Evolutionary conservation across 2,888 invertebrate species (phyloP), one percentile per base, ranked within the genome.

Genomic region (Drosophila anomalata): DNA sequence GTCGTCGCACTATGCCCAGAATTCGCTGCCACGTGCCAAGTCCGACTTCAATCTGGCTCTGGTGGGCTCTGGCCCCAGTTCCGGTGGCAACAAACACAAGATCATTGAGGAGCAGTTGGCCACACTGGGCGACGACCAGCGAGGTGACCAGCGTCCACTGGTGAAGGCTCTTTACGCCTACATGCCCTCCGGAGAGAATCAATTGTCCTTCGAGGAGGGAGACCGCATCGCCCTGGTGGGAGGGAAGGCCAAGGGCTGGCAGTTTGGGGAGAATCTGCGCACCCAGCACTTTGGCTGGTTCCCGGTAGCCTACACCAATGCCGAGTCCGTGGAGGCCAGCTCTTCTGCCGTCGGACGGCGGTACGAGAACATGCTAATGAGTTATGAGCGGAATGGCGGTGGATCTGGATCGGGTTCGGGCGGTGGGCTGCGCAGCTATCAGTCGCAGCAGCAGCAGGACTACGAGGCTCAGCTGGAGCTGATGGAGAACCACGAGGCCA

Each of bases 251-350:
- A 98, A 98, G 91, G 98, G 98, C 24, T 98, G 98, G 98, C 98
- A 98, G 92, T 98, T 97, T 88, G 98, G 98, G n/a, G 97, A 98
- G 91, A 98, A 98, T 92, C 92, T 96, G 78, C 94, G 97, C 60
- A 97, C 97, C n/a, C 97, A 97, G 90, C 95, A 96, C 89, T 96
- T 96, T 76, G 98, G 98, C 33, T 98, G 98, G 98, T 98, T 98
- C 92, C 98, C 98, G 1, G 92, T 98, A 72, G 97, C 98, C n/a
- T 98, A 98, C 89, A 97, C 98, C 31, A 97, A 97, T 92, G 92
- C 94, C 8, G 41, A 42, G 41, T 42, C 41, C 9, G 41, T 42
- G 60, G 95, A 95, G 81, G 95, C 95, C 77, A 93, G 76, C 12
- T 55, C 60, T 59, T 60, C 79, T 11, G 33, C 70, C 14, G 60